Percentiles rank a stretch among this genome's conserved stretches.
Evolutionary conservation across 2,113 vertebrate genomes (phyloP).

Genomic region (Jaculus jaculus): DNA sequence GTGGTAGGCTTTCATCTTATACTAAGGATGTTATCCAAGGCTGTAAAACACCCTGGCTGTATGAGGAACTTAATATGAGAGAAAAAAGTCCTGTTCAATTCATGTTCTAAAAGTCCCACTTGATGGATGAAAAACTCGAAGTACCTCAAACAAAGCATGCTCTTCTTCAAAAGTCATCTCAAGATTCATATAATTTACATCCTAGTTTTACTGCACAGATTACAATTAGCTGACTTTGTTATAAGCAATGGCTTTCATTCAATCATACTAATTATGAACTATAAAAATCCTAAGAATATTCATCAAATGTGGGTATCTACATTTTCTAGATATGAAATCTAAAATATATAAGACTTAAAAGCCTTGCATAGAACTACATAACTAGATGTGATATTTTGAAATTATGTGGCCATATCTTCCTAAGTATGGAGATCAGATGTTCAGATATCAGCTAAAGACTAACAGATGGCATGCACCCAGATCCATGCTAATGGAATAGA

Average conservation of each 20-base stretch:
- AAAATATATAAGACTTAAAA: background rate
- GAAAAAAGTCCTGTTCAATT: background rate
- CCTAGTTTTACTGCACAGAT: background rate
- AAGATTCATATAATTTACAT: background rate
- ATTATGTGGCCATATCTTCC: background rate
- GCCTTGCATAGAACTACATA: background rate
- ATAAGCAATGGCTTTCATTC: slow-evolving; percentile 10
- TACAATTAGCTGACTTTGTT: background rate
- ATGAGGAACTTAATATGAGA: background rate
- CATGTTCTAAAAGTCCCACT: background rate
- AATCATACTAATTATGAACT: background rate
- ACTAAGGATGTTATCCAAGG: slow-evolving; percentile 26
- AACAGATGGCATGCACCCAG: background rate
- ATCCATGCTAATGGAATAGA: background rate
- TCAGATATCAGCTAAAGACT: background rate
- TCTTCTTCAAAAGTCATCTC: slow-evolving; percentile 4
- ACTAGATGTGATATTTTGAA: background rate
- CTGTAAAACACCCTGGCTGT: slow-evolving; percentile 2
- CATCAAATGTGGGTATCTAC: background rate
- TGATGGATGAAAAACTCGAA: slow-evolving; percentile 34
- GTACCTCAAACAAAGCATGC: background rate
- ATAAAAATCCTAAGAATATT: slow-evolving; percentile 2
- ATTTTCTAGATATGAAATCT: background rate
- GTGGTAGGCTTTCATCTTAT: background rate
- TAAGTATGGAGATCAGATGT: background rate